Evolutionary conservation across 1,140 invertebrate genomes (phyloP).

Genomic region (Delia radicum): DNA sequence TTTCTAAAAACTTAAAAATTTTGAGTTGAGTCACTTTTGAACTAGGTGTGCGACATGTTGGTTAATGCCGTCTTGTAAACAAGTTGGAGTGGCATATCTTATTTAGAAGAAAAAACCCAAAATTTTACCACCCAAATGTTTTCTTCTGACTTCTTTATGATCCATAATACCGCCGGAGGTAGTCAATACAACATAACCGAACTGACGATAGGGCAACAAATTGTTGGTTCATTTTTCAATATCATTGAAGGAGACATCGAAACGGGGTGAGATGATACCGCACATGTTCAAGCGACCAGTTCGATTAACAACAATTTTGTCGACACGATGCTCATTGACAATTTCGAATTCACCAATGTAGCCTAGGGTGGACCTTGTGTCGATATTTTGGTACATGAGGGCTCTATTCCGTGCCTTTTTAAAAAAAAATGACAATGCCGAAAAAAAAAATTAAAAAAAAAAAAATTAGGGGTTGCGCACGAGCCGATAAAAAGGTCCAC

Average conservation of each 20-base stretch:
- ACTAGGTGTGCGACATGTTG: too few relatives aligned
- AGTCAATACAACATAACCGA: conserved; percentile 98
- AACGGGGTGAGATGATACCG: conserved; percentile 89
- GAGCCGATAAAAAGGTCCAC: too few relatives aligned
- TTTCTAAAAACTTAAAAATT: too few relatives aligned
- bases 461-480: too few relatives aligned
- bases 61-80: neutral
- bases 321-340: conserved; percentile 97
- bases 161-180: conserved; percentile 99
- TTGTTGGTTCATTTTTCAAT: conserved; percentile 99
- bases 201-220: conserved; percentile 97
- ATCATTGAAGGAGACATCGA: conserved; percentile 94
- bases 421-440: too few relatives aligned
- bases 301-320: conserved; percentile 98
- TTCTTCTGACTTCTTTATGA: conserved; percentile 98
- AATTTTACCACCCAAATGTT: conserved; percentile 99
- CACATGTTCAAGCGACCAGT: conserved; percentile 98
- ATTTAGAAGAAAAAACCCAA: conserved; percentile 99
- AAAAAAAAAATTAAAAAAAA: too few relatives aligned
- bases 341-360: conserved; percentile 99
- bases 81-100: neutral
- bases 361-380: too few relatives aligned
- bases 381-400: too few relatives aligned
- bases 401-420: too few relatives aligned
- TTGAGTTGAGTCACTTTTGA: too few relatives aligned